A percentile compares a stretch with the other conserved stretches of the same genome.
phyloP scores from a whole-genome alignment of 2,888 invertebrate genomes.

The Crematogaster levior region DNA sequence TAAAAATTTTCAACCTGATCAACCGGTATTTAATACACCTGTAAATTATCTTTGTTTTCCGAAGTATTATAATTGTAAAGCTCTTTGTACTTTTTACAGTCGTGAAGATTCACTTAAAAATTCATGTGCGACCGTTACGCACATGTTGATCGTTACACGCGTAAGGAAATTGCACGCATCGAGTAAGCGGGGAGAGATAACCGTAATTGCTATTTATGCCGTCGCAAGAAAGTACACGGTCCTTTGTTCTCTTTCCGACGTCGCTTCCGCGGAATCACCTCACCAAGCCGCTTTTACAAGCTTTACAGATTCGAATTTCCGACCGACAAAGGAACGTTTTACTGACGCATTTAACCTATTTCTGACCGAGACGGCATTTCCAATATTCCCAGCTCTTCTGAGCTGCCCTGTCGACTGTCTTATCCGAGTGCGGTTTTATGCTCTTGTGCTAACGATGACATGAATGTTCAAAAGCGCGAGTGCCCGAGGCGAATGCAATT shows the following conservation, averaged over 20 bases:
- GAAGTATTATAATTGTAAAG: neutral
- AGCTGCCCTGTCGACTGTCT: constrained; percentile 11
- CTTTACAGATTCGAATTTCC: constrained; percentile 51
- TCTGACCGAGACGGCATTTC: constrained; percentile 21
- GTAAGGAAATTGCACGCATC: neutral
- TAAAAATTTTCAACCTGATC: neutral
- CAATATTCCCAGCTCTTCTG: constrained; percentile 17
- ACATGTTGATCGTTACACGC: neutral
- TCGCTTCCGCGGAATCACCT: constrained; percentile 20
- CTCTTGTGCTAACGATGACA: constrained; percentile 38
- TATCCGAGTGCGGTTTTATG: constrained; percentile 26
- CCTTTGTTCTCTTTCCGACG: constrained; percentile 24
- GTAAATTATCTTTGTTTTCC: neutral
- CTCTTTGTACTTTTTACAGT: too few relatives aligned
- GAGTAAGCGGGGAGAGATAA: neutral
- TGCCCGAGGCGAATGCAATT: constrained; percentile 10
- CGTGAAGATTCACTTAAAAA: neutral
- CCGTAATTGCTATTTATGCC: constrained; percentile 32
- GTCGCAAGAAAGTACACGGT: constrained; percentile 9
- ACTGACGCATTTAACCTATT: constrained; percentile 45
- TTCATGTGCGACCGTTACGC: neutral
- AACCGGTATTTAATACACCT: neutral
- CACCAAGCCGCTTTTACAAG: constrained; percentile 28
- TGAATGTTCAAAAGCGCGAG: constrained; percentile 38
- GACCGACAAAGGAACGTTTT: constrained; percentile 37